These are phyloP conservation scores for Bruchidius siliquastri DNA, from an alignment of 2,888 invertebrate species.

Conservation along the genomic window DNA sequence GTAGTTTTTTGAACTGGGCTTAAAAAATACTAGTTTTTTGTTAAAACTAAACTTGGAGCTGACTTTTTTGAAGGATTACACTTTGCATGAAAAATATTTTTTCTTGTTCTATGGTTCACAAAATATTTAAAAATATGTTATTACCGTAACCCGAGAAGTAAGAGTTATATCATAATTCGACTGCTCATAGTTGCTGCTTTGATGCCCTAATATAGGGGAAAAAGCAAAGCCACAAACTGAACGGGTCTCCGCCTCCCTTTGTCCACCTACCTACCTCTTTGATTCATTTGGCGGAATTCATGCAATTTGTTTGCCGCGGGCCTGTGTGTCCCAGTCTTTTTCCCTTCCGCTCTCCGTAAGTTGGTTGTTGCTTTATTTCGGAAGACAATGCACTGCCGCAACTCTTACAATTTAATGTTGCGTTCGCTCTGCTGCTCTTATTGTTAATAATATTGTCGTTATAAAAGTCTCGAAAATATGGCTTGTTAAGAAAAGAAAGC, in stretches of 20 bases:
- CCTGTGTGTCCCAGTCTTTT: background rate
- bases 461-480: background rate
- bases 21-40: too few relatives aligned
- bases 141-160: too few relatives aligned
- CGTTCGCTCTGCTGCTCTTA: background rate
- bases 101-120: too few relatives aligned
- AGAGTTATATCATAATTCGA: too few relatives aligned
- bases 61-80: too few relatives aligned
- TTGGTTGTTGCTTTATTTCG: background rate
- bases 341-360: background rate
- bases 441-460: background rate
- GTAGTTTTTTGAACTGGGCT: too few relatives aligned
- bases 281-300: background rate
- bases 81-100: too few relatives aligned
- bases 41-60: too few relatives aligned
- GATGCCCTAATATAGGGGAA: too few relatives aligned
- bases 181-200: too few relatives aligned
- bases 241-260: background rate
- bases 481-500: background rate
- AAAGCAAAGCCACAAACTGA: background rate
- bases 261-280: background rate
- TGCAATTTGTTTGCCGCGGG: background rate
- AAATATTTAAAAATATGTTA: too few relatives aligned
- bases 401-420: background rate
- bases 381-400: background rate